Conservation (phyloP, 2,888 invertebrate species). For the Platycheirus rosarum region DNA sequence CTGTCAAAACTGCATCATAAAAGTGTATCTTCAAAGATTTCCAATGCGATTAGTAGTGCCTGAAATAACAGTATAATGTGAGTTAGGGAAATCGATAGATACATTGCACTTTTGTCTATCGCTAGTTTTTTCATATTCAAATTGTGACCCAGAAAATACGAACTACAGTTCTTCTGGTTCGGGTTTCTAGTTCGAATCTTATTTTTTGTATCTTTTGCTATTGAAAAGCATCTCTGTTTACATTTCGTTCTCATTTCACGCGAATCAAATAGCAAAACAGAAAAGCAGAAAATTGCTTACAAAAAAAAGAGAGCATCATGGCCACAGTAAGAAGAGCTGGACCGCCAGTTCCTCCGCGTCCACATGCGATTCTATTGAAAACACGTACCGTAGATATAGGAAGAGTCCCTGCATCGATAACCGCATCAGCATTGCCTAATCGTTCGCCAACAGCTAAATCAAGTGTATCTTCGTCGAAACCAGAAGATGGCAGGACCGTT, state of each 20-base stretch:
- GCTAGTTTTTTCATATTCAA: conserved; percentile 60
- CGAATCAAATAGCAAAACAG: conserved; percentile 43
- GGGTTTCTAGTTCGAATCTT: conserved; percentile 36
- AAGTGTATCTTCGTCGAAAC: conserved; percentile 52
- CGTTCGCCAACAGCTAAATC: conserved; percentile 48
- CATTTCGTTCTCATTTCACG: conserved; percentile 20
- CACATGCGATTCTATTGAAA: conserved; percentile 89
- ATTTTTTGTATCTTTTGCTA: conserved; percentile 11
- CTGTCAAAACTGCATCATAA: not conserved
- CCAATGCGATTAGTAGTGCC: not conserved
- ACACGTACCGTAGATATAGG: conserved; percentile 80
- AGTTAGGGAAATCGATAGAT: conserved; percentile 57
- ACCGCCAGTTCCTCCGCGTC: conserved; percentile 92
- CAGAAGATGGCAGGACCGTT: conserved; percentile 81
- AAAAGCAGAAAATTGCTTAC: not conserved
- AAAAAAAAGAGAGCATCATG: conserved; percentile 78
- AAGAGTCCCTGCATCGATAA: conserved; percentile 69
- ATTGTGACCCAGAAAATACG: conserved; percentile 63
- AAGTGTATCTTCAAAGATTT: not conserved
- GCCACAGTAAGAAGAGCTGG: conserved; percentile 85
- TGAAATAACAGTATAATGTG: conserved; percentile 25
- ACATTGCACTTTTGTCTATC: conserved; percentile 42
- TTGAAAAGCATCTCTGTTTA: conserved; percentile 39
- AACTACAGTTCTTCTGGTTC: conserved; percentile 40
- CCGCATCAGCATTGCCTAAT: conserved; percentile 68